These are phyloP conservation scores for Myotis vivesi DNA, from an alignment of 2,797 vertebrate genomes.

Conservation along the genomic window DNA sequence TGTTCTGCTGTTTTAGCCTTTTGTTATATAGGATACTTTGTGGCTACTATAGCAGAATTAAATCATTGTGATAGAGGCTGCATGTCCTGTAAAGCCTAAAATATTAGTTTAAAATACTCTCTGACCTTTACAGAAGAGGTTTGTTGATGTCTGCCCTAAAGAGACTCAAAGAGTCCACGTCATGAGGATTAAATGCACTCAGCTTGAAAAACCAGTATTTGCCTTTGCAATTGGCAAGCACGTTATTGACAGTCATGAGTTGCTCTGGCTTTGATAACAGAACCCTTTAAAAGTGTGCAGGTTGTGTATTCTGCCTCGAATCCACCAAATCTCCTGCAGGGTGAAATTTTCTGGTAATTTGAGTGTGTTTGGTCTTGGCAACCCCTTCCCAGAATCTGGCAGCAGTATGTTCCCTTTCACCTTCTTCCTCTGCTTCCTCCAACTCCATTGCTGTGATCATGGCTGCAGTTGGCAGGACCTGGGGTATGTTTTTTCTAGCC, in stretches of 20 bases:
- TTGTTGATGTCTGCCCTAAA: background rate
- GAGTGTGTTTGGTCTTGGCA: slow-evolving; percentile 63
- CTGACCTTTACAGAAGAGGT: background rate
- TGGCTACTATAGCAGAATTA: background rate
- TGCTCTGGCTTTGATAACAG: slow-evolving; percentile 31
- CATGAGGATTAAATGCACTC: background rate
- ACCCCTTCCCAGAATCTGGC: slow-evolving; percentile 24
- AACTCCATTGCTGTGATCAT: slow-evolving; percentile 51
- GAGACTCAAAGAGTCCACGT: background rate
- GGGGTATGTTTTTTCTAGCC: slow-evolving; percentile 72
- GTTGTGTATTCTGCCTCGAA: background rate
- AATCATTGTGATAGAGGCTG: background rate
- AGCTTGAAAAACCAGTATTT: background rate
- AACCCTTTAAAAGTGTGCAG: background rate
- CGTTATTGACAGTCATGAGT: background rate
- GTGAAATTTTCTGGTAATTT: slow-evolving; percentile 63
- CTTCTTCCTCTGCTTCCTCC: slow-evolving; percentile 71
- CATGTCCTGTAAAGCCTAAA: background rate
- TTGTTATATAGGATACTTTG: background rate
- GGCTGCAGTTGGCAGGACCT: slow-evolving; percentile 48
- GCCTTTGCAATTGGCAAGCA: background rate
- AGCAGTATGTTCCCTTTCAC: slow-evolving; percentile 62
- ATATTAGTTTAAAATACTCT: background rate
- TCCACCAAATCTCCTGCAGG: background rate
- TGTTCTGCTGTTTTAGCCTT: too few species aligned